phyloP scores from a whole-genome alignment of 2,888 invertebrate species.

The Acronicta psi region DNA sequence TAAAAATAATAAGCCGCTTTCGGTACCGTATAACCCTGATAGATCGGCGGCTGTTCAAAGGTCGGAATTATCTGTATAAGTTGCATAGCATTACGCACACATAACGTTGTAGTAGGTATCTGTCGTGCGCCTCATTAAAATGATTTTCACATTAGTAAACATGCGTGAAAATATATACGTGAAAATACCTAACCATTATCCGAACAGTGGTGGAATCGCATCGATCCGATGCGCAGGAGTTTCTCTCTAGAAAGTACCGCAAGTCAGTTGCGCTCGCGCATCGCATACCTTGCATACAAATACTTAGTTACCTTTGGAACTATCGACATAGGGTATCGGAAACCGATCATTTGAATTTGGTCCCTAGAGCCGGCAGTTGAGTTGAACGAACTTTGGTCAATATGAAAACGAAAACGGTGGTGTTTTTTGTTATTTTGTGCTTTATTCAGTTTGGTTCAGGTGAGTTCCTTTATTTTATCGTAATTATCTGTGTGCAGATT shows the following conservation, averaged over 20 bases:
- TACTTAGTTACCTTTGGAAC: constrained; percentile 74
- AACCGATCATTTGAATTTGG: constrained; percentile 80
- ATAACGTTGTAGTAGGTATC: constrained; percentile 30
- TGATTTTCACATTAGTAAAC: constrained; percentile 38
- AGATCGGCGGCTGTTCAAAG: constrained; percentile 32
- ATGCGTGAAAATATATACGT: constrained; percentile 65
- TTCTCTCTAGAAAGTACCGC: constrained; percentile 89
- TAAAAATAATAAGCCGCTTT: constrained; percentile 9
- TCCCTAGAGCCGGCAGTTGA: constrained; percentile 79
- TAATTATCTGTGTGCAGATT: constrained; percentile 10
- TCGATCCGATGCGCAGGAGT: constrained; percentile 77
- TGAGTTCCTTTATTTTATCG: constrained; percentile 54
- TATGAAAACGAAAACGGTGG: constrained; percentile 75
- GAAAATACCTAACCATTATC: constrained; percentile 53
- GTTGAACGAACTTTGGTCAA: constrained; percentile 61
- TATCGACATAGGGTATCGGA: constrained; percentile 75
- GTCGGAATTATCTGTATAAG: constrained; percentile 35
- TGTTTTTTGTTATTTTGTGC: constrained; percentile 64
- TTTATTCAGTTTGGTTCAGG: constrained; percentile 64
- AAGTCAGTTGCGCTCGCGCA: constrained; percentile 79
- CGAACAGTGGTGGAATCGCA: constrained; percentile 69
- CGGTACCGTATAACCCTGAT: constrained; percentile 21
- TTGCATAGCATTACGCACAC: constrained; percentile 36
- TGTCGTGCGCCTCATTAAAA: constrained; percentile 42
- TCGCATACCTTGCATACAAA: constrained; percentile 86